These are phyloP conservation scores for Eumacrocentrus americanus DNA, from an alignment of 2,888 invertebrate species.

Conservation along the genomic window DNA sequence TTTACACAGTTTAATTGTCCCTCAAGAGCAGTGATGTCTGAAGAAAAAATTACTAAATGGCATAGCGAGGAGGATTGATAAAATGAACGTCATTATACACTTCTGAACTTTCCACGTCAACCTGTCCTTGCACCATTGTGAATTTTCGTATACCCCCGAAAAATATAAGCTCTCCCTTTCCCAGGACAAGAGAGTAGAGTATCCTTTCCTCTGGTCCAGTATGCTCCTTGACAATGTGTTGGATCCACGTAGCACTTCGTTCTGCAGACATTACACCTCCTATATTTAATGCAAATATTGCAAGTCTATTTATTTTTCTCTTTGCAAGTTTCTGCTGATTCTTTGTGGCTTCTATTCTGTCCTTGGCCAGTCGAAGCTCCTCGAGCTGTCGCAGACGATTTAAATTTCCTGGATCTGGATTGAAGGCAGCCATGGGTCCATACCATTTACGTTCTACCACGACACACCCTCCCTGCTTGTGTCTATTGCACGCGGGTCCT, in stretches of 20 bases:
- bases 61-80: slow-evolving; percentile 56
- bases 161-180: slow-evolving; percentile 90
- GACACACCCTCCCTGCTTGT: neutral
- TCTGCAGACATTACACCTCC: slow-evolving; percentile 71
- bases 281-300: slow-evolving; percentile 87
- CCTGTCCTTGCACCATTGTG: slow-evolving; percentile 63
- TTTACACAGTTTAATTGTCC: too few species aligned
- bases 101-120: slow-evolving; percentile 53
- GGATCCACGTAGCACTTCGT: slow-evolving; percentile 73
- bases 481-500: neutral
- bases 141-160: slow-evolving; percentile 94
- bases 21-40: too few species aligned
- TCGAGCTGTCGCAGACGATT: too few species aligned
- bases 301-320: slow-evolving; percentile 73
- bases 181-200: slow-evolving; percentile 86
- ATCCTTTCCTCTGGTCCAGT: slow-evolving; percentile 86
- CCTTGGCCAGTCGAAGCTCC: too few species aligned
- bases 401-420: too few species aligned
- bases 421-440: too few species aligned
- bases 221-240: slow-evolving; percentile 71
- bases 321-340: slow-evolving; percentile 63
- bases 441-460: neutral
- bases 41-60: slow-evolving; percentile 50
- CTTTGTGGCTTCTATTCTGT: slow-evolving; percentile 62
- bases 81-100: slow-evolving; percentile 59